phyloP scores from a whole-genome alignment of 2,113 vertebrate species.

The Oncorhynchus clarkii region DNA sequence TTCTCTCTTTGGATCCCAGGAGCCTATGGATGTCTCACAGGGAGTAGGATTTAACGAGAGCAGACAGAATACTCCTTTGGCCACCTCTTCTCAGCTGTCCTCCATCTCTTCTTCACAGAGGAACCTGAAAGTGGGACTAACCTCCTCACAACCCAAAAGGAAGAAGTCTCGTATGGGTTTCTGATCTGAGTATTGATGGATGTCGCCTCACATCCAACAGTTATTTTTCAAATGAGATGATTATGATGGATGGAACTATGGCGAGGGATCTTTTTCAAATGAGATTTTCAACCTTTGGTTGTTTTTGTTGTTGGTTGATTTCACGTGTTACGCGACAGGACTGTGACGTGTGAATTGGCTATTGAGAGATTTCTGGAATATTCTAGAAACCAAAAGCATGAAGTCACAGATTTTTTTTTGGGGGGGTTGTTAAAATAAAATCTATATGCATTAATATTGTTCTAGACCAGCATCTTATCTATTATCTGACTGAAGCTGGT shows the following conservation, averaged over 20 bases:
- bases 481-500: too few species aligned
- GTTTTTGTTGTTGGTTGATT: not conserved
- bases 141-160: conserved; percentile 51
- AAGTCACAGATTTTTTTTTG: too few species aligned
- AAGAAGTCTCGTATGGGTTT: conserved; percentile 89
- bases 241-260: not conserved
- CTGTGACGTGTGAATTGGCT: not conserved
- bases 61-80: conserved; percentile 7
- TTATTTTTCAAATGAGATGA: too few species aligned
- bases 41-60: conserved; percentile 28
- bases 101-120: conserved; percentile 27
- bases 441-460: too few species aligned
- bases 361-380: too few species aligned
- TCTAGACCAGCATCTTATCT: too few species aligned
- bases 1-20: conserved; percentile 30
- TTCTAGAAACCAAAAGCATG: too few species aligned
- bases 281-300: not conserved
- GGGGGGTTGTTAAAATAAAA: too few species aligned
- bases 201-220: not conserved
- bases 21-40: not conserved
- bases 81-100: conserved; percentile 13
- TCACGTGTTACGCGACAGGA: not conserved
- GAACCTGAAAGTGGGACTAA: not conserved
- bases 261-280: conserved; percentile 26
- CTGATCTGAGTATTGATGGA: conserved; percentile 75